Base-by-base conservation (phyloP, 2,113 vertebrate genomes). In the Dicaeum eximium region DNA sequence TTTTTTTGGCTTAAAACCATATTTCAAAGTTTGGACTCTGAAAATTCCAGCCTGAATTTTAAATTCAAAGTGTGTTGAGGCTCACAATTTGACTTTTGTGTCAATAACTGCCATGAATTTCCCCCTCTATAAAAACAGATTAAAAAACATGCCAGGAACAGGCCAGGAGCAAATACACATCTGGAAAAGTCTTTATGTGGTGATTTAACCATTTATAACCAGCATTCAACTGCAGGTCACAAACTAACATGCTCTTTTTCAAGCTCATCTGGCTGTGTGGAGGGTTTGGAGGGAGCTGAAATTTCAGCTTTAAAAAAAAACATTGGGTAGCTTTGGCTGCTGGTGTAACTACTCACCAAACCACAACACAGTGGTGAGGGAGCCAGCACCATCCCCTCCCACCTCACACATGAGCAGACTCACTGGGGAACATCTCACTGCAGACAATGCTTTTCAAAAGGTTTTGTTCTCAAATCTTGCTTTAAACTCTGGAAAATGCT, bases 341-440 rank as follows among this genome's bases (percentile, higher is more conserved):
- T 13, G 2, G 23, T 45, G 13, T 42, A 90, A 16, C 66, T 70
- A 77, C 72, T 92, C 81, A 80, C 19, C 93, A 94, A 93, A 90
- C 92, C 95, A 94, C 81, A 95, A 62, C 33, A 91, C 87, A 95
- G 92, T 6, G 38, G 57, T 18, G 67, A 80, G 78, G 85, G 50
- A 77, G 44, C 81, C 61, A 79, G 85, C 84, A 44, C 0, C 1
- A 70, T 69, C 84, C 86, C 9, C 9, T 74, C 92, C 86, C 35
- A 25, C 80, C 83, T 53, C 1, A 0, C 38, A 45, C 84, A 44
- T 21, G 54, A 82, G 48, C 91, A 88, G 71, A 57, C 91, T 80
- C 87, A 80, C 5, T 7, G 74, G 58, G 64, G 67, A 45, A 60
- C 56, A 79, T 35, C 80, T 82, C 70, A 53, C 30, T 37, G 79